phyloP scores from a whole-genome alignment of 2,797 vertebrate species.

The Valencia hispanica region DNA sequence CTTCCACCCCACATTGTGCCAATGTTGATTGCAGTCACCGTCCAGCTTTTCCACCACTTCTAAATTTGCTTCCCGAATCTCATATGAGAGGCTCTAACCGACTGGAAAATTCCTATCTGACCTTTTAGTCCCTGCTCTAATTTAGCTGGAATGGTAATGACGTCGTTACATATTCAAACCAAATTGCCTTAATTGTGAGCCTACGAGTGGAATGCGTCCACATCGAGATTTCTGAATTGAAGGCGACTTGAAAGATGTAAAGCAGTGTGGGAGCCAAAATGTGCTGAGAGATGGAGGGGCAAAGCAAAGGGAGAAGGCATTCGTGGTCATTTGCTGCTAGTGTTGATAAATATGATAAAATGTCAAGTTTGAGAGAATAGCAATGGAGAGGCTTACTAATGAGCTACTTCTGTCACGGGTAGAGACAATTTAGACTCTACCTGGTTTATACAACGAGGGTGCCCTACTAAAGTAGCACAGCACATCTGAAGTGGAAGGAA shows the following conservation, averaged over 20 bases:
- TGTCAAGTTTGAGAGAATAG: constrained; percentile 93
- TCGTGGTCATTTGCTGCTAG: constrained; percentile 90
- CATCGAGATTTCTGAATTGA: constrained; percentile 87
- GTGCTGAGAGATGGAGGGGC: constrained; percentile 29
- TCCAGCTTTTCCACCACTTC: constrained; percentile 75
- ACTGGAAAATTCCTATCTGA: constrained; percentile 96
- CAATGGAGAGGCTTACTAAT: constrained; percentile 91
- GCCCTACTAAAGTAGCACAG: background rate
- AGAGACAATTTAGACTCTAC: background rate
- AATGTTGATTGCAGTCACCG: constrained; percentile 65
- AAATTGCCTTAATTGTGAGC: constrained; percentile 99
- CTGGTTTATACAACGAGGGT: background rate
- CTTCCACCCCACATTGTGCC: constrained; percentile 33
- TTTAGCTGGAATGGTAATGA: constrained; percentile 97
- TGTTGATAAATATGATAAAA: constrained; percentile 98
- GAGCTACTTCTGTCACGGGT: constrained; percentile 71
- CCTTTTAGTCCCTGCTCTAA: constrained; percentile 94
- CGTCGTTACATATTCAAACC: constrained; percentile 98
- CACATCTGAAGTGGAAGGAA: no score
- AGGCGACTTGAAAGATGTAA: constrained; percentile 76
- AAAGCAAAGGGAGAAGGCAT: constrained; percentile 60
- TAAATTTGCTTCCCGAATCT: constrained; percentile 80
- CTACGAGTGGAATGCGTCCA: constrained; percentile 90
- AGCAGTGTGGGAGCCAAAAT: constrained; percentile 72
- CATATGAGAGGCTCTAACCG: constrained; percentile 92